Conservation (phyloP, 2,888 invertebrate species). For the Mystacides longicornis region DNA sequence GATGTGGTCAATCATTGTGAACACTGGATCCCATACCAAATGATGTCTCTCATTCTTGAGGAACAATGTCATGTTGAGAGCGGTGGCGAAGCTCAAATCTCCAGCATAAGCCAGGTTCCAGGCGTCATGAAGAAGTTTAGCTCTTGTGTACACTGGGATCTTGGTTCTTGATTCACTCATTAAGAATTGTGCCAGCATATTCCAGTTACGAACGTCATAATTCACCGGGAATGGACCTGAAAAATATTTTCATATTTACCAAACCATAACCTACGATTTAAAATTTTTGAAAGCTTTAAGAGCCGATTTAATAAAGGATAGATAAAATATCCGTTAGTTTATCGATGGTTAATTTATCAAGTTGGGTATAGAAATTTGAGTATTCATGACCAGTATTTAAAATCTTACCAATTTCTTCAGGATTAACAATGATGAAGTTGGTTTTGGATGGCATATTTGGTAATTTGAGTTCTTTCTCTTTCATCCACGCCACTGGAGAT, state of each 20-base stretch:
- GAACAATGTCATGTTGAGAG: conserved; percentile 73
- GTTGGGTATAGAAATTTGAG: no score
- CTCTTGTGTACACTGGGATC: conserved; percentile 66
- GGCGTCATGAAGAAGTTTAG: conserved; percentile 68
- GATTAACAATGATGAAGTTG: conserved; percentile 70
- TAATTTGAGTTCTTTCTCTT: conserved; percentile 47
- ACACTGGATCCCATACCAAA: conserved; percentile 75
- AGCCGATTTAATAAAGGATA: no score
- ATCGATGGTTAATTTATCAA: no score
- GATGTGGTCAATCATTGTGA: conserved; percentile 75
- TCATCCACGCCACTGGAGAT: conserved; percentile 58
- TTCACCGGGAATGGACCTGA: conserved; percentile 75
- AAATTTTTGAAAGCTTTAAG: no score
- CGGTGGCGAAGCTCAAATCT: conserved; percentile 65
- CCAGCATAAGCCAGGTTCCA: conserved; percentile 75
- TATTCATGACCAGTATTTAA: not conserved
- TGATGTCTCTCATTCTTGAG: conserved; percentile 65
- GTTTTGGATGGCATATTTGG: conserved; percentile 48
- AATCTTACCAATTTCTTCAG: conserved; percentile 68
- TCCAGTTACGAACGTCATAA: conserved; percentile 73
- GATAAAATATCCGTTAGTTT: no score
- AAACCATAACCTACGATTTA: not conserved
- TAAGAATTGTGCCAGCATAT: conserved; percentile 59
- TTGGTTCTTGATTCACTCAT: conserved; percentile 44
- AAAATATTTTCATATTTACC: not conserved